Conservation (phyloP, 2,113 vertebrate species). For the Paramormyrops kingsleyae region DNA sequence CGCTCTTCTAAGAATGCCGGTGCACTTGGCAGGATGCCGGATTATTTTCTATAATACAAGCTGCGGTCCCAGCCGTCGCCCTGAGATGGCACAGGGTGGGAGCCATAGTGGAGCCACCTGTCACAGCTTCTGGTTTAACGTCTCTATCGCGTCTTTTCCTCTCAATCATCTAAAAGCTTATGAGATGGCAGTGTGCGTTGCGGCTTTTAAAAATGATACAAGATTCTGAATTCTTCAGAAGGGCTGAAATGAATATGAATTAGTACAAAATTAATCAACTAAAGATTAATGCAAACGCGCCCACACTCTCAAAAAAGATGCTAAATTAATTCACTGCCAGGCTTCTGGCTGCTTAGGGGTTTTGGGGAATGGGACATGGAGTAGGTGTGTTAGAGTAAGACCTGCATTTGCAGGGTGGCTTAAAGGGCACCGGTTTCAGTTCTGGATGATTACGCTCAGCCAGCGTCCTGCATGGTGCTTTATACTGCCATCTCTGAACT, state of each 20-base stretch:
- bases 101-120: neutral
- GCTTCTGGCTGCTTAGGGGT: neutral
- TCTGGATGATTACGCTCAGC: neutral
- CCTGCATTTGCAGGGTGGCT: neutral
- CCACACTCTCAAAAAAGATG: neutral
- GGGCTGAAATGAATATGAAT: neutral
- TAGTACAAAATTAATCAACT: neutral
- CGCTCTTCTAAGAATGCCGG: neutral
- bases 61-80: neutral
- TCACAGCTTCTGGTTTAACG: neutral
- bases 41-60: neutral
- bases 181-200: neutral
- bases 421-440: neutral
- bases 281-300: neutral
- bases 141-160: neutral
- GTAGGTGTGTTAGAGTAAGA: neutral
- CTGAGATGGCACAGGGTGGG: neutral
- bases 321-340: neutral
- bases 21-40: neutral
- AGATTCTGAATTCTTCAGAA: neutral
- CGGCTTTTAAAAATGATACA: neutral
- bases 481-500: neutral
- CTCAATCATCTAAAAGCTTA: neutral
- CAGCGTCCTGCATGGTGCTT: neutral
- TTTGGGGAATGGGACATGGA: neutral